phyloP scores from a whole-genome alignment of 2,888 invertebrate species.

The Synanthedon formicaeformis region DNA sequence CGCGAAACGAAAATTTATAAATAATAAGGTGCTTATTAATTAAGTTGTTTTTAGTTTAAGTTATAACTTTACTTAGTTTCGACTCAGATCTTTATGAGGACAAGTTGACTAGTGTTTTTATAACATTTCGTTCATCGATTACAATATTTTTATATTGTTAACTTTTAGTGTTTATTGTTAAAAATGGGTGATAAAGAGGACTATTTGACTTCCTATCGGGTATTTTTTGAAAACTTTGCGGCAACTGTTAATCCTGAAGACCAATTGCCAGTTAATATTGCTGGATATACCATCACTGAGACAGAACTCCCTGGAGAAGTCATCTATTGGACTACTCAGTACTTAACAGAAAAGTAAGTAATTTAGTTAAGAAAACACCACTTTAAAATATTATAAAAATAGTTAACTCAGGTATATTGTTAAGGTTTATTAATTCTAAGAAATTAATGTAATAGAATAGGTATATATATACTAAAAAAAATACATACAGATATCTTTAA shows the following conservation, averaged over 20 bases:
- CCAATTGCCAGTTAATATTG: slow-evolving; percentile 79
- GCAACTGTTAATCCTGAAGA: slow-evolving; percentile 77
- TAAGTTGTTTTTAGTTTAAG: slow-evolving; percentile 17
- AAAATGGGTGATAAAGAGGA: slow-evolving; percentile 74
- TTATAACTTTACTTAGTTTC: slow-evolving; percentile 17
- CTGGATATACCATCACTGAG: slow-evolving; percentile 76
- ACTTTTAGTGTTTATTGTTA: slow-evolving; percentile 10
- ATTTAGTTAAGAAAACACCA: too few species aligned
- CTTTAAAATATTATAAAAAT: too few species aligned
- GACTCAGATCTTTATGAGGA: too few species aligned
- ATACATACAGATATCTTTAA: too few species aligned
- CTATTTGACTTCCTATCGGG: slow-evolving; percentile 76
- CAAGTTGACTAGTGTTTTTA: not conserved
- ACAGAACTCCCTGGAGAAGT: slow-evolving; percentile 80
- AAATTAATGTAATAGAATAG: too few species aligned
- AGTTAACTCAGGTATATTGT: too few species aligned
- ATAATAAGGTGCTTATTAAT: slow-evolving; percentile 8
- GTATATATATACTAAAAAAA: too few species aligned
- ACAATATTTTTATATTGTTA: slow-evolving; percentile 17
- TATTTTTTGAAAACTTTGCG: slow-evolving; percentile 80
- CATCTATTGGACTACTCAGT: slow-evolving; percentile 81
- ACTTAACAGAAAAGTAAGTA: slow-evolving; percentile 81
- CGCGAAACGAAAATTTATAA: slow-evolving; percentile 11
- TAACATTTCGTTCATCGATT: slow-evolving; percentile 34
- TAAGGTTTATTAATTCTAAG: too few species aligned